Conservation (phyloP, 2,888 invertebrate genomes). For the Gortyna flavago region DNA sequence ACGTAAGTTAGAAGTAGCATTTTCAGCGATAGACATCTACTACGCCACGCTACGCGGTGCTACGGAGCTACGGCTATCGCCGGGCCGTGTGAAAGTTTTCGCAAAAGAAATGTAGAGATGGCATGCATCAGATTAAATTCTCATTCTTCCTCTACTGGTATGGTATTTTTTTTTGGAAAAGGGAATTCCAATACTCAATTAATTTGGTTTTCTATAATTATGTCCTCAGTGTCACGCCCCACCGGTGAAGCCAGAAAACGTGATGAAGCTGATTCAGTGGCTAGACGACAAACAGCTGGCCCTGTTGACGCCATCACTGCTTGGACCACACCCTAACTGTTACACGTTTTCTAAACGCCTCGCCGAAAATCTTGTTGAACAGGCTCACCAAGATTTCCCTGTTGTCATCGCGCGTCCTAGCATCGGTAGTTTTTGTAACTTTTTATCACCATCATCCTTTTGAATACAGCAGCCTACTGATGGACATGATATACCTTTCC, state of each 20-base stretch:
- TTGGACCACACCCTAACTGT: conserved; percentile 96
- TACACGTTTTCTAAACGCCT: conserved; percentile 98
- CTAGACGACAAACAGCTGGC: conserved; percentile 92
- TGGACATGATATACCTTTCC: not conserved
- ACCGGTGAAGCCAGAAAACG: conserved; percentile 92
- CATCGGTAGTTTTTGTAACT: conserved; percentile 92
- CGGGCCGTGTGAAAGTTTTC: not conserved
- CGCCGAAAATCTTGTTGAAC: conserved; percentile 95
- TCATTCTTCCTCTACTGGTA: not conserved
- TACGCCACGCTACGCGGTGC: not conserved
- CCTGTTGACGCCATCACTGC: conserved; percentile 91
- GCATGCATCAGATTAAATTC: not conserved
- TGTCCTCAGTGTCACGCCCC: conserved; percentile 91
- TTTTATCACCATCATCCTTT: not conserved
- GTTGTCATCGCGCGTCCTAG: conserved; percentile 97
- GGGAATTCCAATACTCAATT: not conserved
- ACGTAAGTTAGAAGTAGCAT: not conserved
- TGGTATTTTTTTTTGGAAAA: no score
- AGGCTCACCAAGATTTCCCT: conserved; percentile 93
- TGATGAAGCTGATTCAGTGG: conserved; percentile 93
- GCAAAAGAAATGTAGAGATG: not conserved
- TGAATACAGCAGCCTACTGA: not conserved
- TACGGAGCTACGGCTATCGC: not conserved
- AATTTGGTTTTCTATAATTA: not conserved
- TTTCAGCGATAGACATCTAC: no score